Conservation (phyloP, 2,888 invertebrate genomes). For the Nipponacmea schrenckii region DNA sequence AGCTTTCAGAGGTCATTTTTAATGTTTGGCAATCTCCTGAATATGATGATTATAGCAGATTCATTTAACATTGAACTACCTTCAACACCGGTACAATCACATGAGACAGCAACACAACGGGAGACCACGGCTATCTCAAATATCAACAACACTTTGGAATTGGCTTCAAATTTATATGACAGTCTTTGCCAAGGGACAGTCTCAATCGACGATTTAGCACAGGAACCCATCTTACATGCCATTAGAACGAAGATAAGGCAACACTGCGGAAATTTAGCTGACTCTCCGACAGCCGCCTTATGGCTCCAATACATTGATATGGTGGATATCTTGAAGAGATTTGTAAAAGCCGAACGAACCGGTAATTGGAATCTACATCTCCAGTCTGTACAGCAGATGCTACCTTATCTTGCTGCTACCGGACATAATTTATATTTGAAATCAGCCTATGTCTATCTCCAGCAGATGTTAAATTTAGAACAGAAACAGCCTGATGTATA, state of each 20-base stretch:
- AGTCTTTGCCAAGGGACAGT: too few relatives aligned
- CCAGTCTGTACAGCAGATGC: slow-evolving; percentile 22
- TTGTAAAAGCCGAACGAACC: slow-evolving; percentile 31
- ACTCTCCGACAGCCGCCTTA: slow-evolving; percentile 26
- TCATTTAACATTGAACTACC: too few relatives aligned
- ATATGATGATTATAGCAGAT: too few relatives aligned
- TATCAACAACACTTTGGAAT: too few relatives aligned
- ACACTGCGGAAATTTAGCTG: neutral
- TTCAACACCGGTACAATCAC: too few relatives aligned
- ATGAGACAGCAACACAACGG: too few relatives aligned
- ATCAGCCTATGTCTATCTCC: slow-evolving; percentile 27
- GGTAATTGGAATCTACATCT: slow-evolving; percentile 26
- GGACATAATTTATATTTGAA: slow-evolving; percentile 33
- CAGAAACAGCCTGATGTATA: slow-evolving; percentile 15
- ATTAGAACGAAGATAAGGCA: too few relatives aligned
- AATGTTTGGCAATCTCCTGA: too few relatives aligned
- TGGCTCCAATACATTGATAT: slow-evolving; percentile 43
- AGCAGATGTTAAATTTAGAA: slow-evolving; percentile 25
- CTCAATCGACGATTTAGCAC: too few relatives aligned
- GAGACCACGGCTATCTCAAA: too few relatives aligned
- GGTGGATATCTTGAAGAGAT: slow-evolving; percentile 34
- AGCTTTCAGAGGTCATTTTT: slow-evolving; percentile 3
- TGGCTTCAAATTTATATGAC: too few relatives aligned
- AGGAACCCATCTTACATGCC: too few relatives aligned
- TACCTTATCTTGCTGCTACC: slow-evolving; percentile 30